Conservation (phyloP, 1,140 invertebrate species). For the Helicoverpa zea region DNA sequence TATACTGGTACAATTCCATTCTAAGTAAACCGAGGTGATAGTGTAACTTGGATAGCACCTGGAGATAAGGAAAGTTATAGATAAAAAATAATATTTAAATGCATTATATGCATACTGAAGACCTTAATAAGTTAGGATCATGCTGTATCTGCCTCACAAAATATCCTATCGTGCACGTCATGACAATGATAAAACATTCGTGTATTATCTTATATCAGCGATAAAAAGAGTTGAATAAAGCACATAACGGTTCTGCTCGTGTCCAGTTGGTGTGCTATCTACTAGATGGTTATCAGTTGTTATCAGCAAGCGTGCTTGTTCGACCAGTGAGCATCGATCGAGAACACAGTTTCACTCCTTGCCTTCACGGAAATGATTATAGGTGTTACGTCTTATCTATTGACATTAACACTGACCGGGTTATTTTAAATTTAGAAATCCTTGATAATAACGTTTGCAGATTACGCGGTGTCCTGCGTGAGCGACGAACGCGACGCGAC, state of each 20-base stretch:
- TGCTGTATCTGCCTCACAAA: conserved; percentile 34
- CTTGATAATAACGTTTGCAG: too few relatives aligned
- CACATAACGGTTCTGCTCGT: conserved; percentile 59
- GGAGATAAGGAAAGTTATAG: conserved; percentile 11
- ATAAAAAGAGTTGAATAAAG: conserved; percentile 65
- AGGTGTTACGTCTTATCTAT: conserved; percentile 52
- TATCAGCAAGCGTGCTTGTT: conserved; percentile 75
- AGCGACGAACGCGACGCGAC: too few relatives aligned
- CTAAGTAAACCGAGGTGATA: background rate
- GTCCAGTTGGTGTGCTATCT: conserved; percentile 71
- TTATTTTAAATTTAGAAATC: conserved; percentile 46
- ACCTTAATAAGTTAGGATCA: conserved; percentile 15
- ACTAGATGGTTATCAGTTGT: conserved; percentile 73
- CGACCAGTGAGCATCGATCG: conserved; percentile 63
- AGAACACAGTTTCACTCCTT: conserved; percentile 46
- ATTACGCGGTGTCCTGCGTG: too few relatives aligned
- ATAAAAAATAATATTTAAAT: conserved; percentile 19
- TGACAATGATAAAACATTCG: conserved; percentile 68
- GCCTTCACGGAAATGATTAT: conserved; percentile 60
- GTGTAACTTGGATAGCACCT: background rate
- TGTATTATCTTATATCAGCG: conserved; percentile 73
- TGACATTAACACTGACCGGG: conserved; percentile 67
- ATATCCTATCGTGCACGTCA: conserved; percentile 55
- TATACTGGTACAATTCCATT: background rate
- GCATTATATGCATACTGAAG: background rate